phyloP scores from a whole-genome alignment of 2,797 vertebrate species.

The Anolis apletophallus region DNA sequence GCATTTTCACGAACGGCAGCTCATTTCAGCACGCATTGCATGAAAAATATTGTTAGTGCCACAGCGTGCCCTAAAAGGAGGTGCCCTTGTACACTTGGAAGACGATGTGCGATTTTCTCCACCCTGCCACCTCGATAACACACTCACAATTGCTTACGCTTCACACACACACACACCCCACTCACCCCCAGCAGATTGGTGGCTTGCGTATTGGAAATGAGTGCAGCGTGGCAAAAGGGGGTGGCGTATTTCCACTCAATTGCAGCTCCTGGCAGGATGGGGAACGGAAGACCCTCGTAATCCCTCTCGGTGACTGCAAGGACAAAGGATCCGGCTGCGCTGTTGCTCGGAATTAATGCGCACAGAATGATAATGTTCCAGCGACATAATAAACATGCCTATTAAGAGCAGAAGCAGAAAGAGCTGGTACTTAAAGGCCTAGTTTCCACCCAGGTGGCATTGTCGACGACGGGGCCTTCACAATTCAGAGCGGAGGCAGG shows the following conservation, averaged over 20 bases:
- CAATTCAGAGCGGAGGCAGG: neutral
- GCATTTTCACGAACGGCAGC: no score
- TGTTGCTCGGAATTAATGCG: neutral
- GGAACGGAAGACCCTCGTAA: neutral
- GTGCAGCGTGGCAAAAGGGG: neutral
- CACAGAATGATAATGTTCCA: neutral
- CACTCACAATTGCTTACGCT: neutral
- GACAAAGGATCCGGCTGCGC: slow-evolving; percentile 9
- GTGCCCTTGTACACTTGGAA: no score
- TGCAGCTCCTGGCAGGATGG: neutral
- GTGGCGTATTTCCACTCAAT: neutral
- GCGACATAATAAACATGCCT: neutral
- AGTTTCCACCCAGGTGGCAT: neutral
- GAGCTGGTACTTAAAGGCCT: neutral
- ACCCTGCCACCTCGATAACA: no score
- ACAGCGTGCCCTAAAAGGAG: no score
- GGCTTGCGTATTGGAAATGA: neutral
- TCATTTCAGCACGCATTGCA: no score
- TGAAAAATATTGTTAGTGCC: no score
- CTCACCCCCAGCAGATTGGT: neutral
- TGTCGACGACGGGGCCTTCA: no score
- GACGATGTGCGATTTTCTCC: no score
- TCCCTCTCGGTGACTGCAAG: neutral
- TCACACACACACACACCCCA: neutral
- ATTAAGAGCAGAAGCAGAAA: neutral